phyloP scores from a whole-genome alignment of 35 echinoderm and acorn worm genomes.

The Strongylocentrotus purpuratus region DNA sequence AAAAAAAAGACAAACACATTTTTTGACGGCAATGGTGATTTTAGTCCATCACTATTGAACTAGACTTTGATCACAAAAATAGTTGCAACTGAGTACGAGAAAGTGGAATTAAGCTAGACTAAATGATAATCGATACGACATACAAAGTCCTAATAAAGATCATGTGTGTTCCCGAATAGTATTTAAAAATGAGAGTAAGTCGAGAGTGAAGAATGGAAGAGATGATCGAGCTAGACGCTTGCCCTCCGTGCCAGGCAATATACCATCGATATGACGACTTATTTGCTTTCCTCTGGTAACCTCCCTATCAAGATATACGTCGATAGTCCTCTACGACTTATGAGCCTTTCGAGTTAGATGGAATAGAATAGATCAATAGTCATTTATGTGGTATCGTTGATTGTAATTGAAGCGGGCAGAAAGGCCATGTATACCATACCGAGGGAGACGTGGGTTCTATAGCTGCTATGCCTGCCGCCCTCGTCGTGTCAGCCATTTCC shows the following conservation, averaged over 20 bases:
- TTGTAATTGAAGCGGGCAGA: not conserved
- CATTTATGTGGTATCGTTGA: not conserved
- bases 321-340: not conserved
- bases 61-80: not conserved
- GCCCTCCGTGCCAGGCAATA: not conserved
- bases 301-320: not conserved
- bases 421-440: slow-evolving; percentile 7
- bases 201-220: not conserved
- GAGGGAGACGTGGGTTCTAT: not conserved
- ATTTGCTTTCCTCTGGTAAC: not conserved
- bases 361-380: slow-evolving; percentile 3
- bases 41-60: not conserved
- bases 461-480: not conserved
- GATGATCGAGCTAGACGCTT: not conserved
- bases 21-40: not conserved
- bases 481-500: not conserved
- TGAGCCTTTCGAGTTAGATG: not conserved
- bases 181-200: not conserved
- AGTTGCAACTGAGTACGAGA: not conserved
- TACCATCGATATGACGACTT: not conserved
- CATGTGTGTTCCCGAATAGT: not conserved
- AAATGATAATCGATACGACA: not conserved
- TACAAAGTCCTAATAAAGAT: not conserved
- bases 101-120: not conserved
- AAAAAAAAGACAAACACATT: not conserved